Evolutionary conservation across 2,888 invertebrate species (phyloP), one percentile per base, ranked within the genome.

Genomic region (Antheraea assamensis): DNA sequence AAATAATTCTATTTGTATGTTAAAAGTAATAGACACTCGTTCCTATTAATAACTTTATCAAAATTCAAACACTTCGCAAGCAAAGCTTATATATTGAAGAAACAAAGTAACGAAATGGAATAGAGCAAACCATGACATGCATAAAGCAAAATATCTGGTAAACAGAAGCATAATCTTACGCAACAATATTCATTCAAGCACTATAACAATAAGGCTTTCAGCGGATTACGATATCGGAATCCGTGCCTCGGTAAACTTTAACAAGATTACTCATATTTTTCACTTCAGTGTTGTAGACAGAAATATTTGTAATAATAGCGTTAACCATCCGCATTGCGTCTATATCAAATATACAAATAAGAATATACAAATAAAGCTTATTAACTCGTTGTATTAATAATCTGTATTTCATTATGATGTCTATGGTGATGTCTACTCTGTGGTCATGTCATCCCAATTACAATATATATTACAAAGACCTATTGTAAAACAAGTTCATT

Each of bases 141-240:
- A 58, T 24, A 24, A 58, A 58, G n/a, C 58, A 58, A 58, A 58
- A 15, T 58, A 27, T 27, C 61, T 27, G 17, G 30, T 64, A 64
- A 68, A 68, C 68, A 68, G 19, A 66, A 10, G 13, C 35, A 27
- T 64, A n/a, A n/a, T 35, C 19, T 21, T 68, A 68, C 8, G 35
- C 21, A 68, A 68, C 68, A 68, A 68, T 66, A 30, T 21, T 31
- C 8, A 8, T 68, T 31, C n/a, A 68, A 8, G 7, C 8, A n/a
- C 35, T 35, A 10, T 35, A 68, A 68, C 35, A 68, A 35, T 68
- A 35, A 68, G 68, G 35, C 66, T 66, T 31, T 66, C 66, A 66
- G 17, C 21, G 27, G 15, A 35, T 68, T n/a, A 31, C 10, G 35
- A 68, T 35, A 68, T 35, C n/a, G 21, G n/a, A 68, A 68, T 68